Evolutionary conservation across 2,113 vertebrate species (phyloP).

Genomic region (Seriola dumerili): DNA sequence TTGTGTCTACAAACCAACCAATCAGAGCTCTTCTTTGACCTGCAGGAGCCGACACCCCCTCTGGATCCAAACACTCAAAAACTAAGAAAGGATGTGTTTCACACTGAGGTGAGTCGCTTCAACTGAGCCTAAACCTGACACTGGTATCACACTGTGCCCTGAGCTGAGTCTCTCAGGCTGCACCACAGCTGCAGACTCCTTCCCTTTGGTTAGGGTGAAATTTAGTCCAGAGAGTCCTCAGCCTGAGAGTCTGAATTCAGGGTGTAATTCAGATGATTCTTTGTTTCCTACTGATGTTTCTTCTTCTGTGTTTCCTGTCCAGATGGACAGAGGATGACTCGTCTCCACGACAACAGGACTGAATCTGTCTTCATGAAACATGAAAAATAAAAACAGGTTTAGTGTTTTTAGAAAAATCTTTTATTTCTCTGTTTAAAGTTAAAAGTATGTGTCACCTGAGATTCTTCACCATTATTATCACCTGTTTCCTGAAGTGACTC

Average conservation of each 20-base stretch:
- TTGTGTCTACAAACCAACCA: not conserved
- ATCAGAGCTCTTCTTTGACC: conserved; percentile 6
- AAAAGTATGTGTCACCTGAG: too few species aligned
- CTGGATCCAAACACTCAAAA: not conserved
- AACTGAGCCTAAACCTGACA: too few species aligned
- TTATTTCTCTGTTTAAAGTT: not conserved
- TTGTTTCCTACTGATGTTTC: not conserved
- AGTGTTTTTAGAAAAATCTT: not conserved
- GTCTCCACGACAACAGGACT: conserved; percentile 26
- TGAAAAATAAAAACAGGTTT: not conserved
- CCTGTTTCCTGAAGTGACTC: not conserved
- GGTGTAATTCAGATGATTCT: too few species aligned
- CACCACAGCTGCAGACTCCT: too few species aligned
- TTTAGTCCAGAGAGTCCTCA: too few species aligned
- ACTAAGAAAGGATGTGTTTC: conserved; percentile 5
- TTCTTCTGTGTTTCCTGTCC: conserved; percentile 25
- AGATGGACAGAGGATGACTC: not conserved
- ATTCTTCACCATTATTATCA: not conserved
- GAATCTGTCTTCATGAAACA: not conserved
- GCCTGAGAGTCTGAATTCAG: too few species aligned
- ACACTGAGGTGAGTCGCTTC: conserved; percentile 25
- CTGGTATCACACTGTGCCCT: not conserved
- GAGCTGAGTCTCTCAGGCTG: not conserved
- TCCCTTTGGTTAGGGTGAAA: too few species aligned
- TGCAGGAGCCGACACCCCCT: not conserved